Evolutionary conservation across 2,888 invertebrate genomes (phyloP).

Genomic region (Thera obeliscata): DNA sequence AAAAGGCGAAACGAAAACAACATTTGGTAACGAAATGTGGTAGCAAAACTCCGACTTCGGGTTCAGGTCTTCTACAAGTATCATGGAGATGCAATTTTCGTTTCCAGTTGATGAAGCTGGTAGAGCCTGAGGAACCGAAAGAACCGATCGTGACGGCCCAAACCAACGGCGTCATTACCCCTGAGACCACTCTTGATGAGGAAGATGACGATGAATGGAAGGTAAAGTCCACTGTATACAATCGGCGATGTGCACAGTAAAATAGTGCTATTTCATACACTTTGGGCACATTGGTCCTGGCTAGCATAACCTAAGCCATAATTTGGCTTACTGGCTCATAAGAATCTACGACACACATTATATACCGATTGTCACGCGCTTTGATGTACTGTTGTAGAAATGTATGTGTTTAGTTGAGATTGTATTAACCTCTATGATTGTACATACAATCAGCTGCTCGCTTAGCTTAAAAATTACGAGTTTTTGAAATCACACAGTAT

Average conservation of each 20-base stretch:
- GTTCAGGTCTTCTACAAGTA: background rate
- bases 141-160: conserved; percentile 49
- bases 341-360: no score
- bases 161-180: conserved; percentile 73
- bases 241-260: conserved; percentile 1
- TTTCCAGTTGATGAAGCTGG: conserved; percentile 84
- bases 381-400: background rate
- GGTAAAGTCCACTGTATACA: conserved; percentile 52
- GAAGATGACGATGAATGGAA: conserved; percentile 88
- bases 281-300: background rate
- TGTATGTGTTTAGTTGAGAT: background rate
- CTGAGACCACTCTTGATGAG: conserved; percentile 72
- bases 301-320: background rate
- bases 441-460: conserved; percentile 9
- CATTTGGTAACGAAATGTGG: no score
- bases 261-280: background rate
- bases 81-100: background rate
- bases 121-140: conserved; percentile 82
- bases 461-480: background rate
- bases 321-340: background rate
- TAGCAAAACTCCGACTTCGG: no score
- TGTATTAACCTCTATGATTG: conserved; percentile 1
- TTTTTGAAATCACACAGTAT: conserved; percentile 4
- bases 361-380: background rate
- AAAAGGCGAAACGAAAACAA: no score